These are phyloP conservation scores for Lucilia cuprina DNA, from an alignment of 1,140 invertebrate genomes.

Conservation along the genomic window DNA sequence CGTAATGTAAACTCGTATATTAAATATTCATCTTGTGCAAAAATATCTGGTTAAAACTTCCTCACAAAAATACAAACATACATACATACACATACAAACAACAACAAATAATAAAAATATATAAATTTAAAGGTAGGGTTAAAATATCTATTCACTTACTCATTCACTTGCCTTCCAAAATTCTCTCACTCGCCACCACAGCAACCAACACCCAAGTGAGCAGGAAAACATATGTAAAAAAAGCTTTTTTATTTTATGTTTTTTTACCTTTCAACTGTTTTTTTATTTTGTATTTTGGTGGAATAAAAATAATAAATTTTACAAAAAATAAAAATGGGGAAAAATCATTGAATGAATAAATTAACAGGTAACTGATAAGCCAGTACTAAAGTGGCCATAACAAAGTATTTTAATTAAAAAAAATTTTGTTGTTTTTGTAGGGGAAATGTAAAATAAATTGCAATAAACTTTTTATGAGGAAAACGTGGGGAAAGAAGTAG, in stretches of 20 bases:
- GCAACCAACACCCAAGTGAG: not conserved
- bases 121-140: not conserved
- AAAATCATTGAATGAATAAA: conserved; percentile 4
- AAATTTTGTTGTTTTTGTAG: no score
- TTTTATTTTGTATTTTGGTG: not conserved
- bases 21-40: conserved; percentile 8
- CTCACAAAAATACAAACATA: not conserved
- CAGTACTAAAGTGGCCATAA: not conserved
- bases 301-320: not conserved
- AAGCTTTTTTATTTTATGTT: not conserved
- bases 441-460: no score
- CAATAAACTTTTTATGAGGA: no score
- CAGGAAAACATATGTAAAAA: not conserved
- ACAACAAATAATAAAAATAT: not conserved
- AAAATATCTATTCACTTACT: not conserved
- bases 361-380: not conserved
- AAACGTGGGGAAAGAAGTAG: no score
- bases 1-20: conserved; percentile 17
- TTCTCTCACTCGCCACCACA: not conserved
- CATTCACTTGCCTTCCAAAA: not conserved
- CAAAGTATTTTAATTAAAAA: not conserved
- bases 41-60: conserved; percentile 1
- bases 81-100: no score
- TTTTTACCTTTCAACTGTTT: not conserved
- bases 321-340: not conserved